These are phyloP conservation scores for Rafetus swinhoei DNA, from an alignment of 2,113 vertebrate genomes.

Conservation along the genomic window DNA sequence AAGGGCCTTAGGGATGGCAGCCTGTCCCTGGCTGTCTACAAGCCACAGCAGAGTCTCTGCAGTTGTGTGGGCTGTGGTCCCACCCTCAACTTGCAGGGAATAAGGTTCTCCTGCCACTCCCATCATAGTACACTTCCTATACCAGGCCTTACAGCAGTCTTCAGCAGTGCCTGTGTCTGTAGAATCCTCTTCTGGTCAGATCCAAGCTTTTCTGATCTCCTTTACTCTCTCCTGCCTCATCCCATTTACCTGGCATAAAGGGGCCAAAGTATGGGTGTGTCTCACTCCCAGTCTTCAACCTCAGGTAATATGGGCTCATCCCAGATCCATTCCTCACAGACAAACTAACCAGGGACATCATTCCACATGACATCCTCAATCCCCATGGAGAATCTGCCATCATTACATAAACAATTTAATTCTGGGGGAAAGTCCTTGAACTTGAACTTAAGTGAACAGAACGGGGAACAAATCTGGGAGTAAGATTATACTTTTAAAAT, in stretches of 20 bases:
- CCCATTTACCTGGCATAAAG: neutral
- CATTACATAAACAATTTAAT: neutral
- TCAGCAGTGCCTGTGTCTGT: neutral
- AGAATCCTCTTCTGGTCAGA: neutral
- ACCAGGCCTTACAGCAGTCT: neutral
- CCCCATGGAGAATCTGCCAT: neutral
- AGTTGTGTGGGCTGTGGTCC: neutral
- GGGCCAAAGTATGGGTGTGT: neutral
- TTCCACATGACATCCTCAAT: neutral
- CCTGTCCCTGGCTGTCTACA: neutral
- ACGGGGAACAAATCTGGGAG: neutral
- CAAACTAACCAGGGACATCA: neutral
- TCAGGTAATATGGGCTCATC: neutral
- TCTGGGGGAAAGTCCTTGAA: neutral
- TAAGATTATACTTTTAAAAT: neutral
- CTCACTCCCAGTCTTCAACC: neutral
- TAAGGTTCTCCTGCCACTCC: neutral
- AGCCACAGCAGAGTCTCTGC: neutral
- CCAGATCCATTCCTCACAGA: neutral
- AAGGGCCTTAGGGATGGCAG: neutral
- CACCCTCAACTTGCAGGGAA: neutral
- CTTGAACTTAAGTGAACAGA: neutral
- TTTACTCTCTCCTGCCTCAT: neutral
- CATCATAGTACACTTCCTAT: neutral
- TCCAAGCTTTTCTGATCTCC: neutral